Evolutionary conservation across 2,113 vertebrate species (phyloP).

Genomic region (Chlamydotis undulata): DNA sequence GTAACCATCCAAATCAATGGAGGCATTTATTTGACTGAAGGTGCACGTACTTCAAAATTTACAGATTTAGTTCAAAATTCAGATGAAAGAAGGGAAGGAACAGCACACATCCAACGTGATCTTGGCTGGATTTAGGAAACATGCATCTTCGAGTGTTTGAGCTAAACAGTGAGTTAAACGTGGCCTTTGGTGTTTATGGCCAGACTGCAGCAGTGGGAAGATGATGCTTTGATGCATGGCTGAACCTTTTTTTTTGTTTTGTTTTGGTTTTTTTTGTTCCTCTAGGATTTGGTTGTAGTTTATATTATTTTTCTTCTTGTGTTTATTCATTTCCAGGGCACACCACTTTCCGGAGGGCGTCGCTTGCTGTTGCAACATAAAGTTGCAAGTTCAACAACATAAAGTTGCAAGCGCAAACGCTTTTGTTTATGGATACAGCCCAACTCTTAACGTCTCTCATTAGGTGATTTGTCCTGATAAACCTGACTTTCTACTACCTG

Average conservation of each 20-base stretch:
- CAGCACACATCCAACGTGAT: rapidly evolving
- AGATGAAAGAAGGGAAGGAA: neutral
- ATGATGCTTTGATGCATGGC: neutral
- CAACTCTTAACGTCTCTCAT: neutral
- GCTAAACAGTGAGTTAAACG: rapidly evolving
- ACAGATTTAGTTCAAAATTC: neutral
- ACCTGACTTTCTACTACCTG: neutral
- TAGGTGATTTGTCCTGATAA: neutral
- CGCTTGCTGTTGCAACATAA: neutral
- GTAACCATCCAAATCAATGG: neutral
- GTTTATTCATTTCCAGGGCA: neutral
- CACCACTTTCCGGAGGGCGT: neutral
- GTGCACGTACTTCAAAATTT: rapidly evolving
- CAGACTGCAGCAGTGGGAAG: neutral
- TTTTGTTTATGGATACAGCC: neutral
- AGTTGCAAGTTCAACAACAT: too few relatives aligned
- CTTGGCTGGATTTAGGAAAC: neutral
- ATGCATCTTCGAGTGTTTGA: rapidly evolving
- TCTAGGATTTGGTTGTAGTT: neutral
- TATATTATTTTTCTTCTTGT: neutral
- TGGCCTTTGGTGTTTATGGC: neutral
- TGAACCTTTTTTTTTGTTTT: neutral
- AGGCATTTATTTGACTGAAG: neutral
- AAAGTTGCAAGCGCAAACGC: too few relatives aligned
- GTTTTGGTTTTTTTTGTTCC: neutral